Evolutionary conservation across 2,113 vertebrate species (phyloP).

Genomic region (Australoheros scitulus): DNA sequence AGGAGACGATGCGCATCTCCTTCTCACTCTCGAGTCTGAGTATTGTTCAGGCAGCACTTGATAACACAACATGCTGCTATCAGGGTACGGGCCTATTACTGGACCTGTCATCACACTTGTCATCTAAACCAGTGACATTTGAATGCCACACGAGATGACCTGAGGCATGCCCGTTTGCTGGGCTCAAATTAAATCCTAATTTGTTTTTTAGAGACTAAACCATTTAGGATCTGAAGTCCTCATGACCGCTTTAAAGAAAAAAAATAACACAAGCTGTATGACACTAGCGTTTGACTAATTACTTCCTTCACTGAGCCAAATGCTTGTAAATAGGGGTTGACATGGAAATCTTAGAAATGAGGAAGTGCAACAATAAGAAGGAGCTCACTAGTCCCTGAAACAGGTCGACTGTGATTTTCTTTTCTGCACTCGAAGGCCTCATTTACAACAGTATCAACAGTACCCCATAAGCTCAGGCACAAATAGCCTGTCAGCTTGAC

Average conservation of each 20-base stretch:
- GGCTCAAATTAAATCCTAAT: slow-evolving; percentile 58
- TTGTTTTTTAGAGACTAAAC: slow-evolving; percentile 44
- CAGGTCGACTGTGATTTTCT: slow-evolving; percentile 49
- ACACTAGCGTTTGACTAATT: slow-evolving; percentile 44
- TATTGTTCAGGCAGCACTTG: slow-evolving; percentile 17
- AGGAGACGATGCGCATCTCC: slow-evolving; percentile 60
- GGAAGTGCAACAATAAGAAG: slow-evolving; percentile 42
- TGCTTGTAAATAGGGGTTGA: slow-evolving; percentile 14
- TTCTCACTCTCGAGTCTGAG: slow-evolving; percentile 12
- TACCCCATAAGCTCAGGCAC: slow-evolving; percentile 28
- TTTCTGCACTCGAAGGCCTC: slow-evolving; percentile 20
- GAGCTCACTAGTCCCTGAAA: slow-evolving; percentile 28
- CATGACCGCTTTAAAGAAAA: neutral
- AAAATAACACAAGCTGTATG: neutral
- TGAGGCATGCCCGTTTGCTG: slow-evolving; percentile 24
- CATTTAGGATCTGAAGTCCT: slow-evolving; percentile 38
- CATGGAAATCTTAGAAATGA: slow-evolving; percentile 50
- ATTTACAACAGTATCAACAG: slow-evolving; percentile 54
- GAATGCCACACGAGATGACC: neutral
- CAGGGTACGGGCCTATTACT: neutral
- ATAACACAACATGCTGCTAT: slow-evolving; percentile 27
- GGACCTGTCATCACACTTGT: slow-evolving; percentile 29
- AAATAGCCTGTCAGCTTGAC: slow-evolving; percentile 60
- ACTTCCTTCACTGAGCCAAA: slow-evolving; percentile 31
- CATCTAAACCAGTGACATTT: slow-evolving; percentile 40